These are phyloP conservation scores for Heliconius sara DNA, from an alignment of 2,888 invertebrate genomes.

Conservation along the genomic window DNA sequence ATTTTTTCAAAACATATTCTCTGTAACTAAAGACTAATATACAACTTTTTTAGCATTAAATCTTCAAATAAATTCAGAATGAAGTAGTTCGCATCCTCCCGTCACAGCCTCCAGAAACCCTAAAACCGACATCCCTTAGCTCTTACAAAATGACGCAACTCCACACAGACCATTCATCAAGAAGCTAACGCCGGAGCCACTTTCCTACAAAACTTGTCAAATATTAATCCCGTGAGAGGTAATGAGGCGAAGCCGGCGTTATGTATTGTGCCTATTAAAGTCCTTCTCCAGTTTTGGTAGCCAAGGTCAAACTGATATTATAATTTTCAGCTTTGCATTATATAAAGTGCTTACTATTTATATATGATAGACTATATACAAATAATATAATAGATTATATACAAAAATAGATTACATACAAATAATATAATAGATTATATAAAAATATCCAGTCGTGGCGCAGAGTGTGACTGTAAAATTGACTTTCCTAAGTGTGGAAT, in stretches of 20 bases:
- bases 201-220: slow-evolving; percentile 86
- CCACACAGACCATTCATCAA: slow-evolving; percentile 69
- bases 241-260: slow-evolving; percentile 86
- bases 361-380: no score
- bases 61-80: no score
- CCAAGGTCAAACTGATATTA: slow-evolving; percentile 80
- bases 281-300: slow-evolving; percentile 86
- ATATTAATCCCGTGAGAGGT: slow-evolving; percentile 85
- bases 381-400: no score
- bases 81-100: neutral
- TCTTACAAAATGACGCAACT: slow-evolving; percentile 70
- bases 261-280: slow-evolving; percentile 87
- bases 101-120: slow-evolving; percentile 72
- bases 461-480: no score
- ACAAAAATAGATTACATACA: no score
- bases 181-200: slow-evolving; percentile 74
- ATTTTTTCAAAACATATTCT: no score
- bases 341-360: neutral
- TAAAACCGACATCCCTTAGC: slow-evolving; percentile 70
- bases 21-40: no score
- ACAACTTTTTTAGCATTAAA: no score
- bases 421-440: no score
- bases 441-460: no score
- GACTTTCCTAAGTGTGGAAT: no score
- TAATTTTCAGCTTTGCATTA: slow-evolving; percentile 35